Percentiles rank a stretch among this genome's conserved stretches.
phyloP scores from a whole-genome alignment of 2,888 invertebrate genomes.

The Onthophagus sagittarius region DNA sequence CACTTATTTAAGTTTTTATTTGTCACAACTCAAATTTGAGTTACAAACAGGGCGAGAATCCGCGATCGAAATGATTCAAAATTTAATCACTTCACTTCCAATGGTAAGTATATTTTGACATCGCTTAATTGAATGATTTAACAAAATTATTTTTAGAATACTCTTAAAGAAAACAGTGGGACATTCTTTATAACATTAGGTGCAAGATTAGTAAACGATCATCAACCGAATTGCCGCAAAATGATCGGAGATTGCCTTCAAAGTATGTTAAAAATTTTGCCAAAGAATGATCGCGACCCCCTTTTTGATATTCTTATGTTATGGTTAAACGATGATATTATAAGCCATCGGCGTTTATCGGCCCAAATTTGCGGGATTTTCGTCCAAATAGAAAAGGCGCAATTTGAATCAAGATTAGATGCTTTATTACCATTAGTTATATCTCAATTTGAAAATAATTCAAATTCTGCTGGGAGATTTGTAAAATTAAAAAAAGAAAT shows the following conservation, averaged over 20 bases:
- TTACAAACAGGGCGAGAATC: constrained; percentile 79
- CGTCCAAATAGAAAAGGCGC: constrained; percentile 67
- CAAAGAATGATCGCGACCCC: constrained; percentile 56
- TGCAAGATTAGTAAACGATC: constrained; percentile 77
- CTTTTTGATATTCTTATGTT: constrained; percentile 68
- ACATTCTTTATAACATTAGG: constrained; percentile 73
- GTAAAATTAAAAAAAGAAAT: constrained; percentile 18
- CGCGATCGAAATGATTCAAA: constrained; percentile 78
- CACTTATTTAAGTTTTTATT: constrained; percentile 73
- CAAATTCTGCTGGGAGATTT: constrained; percentile 23
- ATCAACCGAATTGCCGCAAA: constrained; percentile 70
- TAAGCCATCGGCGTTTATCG: constrained; percentile 68
- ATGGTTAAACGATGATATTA: constrained; percentile 67
- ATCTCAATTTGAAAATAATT: constrained; percentile 39
- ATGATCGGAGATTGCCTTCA: constrained; percentile 70
- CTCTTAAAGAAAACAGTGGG: constrained; percentile 59
- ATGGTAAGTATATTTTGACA: constrained; percentile 53
- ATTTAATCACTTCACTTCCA: constrained; percentile 73
- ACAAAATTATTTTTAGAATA: constrained; percentile 49
- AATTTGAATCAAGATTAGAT: constrained; percentile 64
- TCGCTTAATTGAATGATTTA: neutral
- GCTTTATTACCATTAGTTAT: constrained; percentile 58
- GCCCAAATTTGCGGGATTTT: constrained; percentile 78
- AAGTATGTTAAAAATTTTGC: constrained; percentile 60
- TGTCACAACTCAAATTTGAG: constrained; percentile 78